Percentiles rank a stretch among this genome's conserved stretches.
These are phyloP conservation scores for Myopa testacea DNA, from an alignment of 2,888 invertebrate species.

Conservation along the genomic window DNA sequence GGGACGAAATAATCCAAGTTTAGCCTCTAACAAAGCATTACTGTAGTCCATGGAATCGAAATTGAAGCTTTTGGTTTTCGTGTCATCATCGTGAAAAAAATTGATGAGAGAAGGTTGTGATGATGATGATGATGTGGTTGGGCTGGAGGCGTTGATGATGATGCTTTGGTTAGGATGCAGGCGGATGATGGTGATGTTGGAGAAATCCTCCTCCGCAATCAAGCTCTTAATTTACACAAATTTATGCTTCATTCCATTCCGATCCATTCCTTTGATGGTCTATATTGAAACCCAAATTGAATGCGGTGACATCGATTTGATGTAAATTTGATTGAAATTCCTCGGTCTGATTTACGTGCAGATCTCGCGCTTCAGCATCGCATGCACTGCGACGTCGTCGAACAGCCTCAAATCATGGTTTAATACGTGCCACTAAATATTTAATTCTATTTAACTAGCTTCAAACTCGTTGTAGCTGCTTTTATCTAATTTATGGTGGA, in stretches of 20 bases:
- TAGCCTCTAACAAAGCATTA: neutral
- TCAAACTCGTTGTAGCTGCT: neutral
- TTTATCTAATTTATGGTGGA: neutral
- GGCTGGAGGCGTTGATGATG: too few species aligned
- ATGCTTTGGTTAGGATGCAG: neutral
- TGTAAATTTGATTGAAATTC: slow-evolving; percentile 52
- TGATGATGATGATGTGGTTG: too few species aligned
- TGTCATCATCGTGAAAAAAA: neutral
- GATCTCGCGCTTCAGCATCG: slow-evolving; percentile 18
- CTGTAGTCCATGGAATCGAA: slow-evolving; percentile 16
- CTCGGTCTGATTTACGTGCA: slow-evolving; percentile 40
- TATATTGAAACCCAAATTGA: slow-evolving; percentile 50
- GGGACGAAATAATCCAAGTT: slow-evolving; percentile 16
- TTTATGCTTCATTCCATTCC: neutral
- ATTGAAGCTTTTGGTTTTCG: slow-evolving; percentile 29
- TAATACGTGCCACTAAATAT: slow-evolving; percentile 3
- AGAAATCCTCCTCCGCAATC: neutral
- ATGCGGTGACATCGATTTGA: slow-evolving; percentile 50
- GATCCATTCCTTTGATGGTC: slow-evolving; percentile 33
- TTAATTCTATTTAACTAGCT: neutral
- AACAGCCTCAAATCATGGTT: neutral
- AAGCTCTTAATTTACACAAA: slow-evolving; percentile 30
- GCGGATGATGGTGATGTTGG: neutral
- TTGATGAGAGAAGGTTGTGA: too few species aligned
- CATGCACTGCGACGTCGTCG: neutral